These are phyloP conservation scores for Habroteleia sp. DNA, from an alignment of 2,888 invertebrate species.

Conservation along the genomic window DNA sequence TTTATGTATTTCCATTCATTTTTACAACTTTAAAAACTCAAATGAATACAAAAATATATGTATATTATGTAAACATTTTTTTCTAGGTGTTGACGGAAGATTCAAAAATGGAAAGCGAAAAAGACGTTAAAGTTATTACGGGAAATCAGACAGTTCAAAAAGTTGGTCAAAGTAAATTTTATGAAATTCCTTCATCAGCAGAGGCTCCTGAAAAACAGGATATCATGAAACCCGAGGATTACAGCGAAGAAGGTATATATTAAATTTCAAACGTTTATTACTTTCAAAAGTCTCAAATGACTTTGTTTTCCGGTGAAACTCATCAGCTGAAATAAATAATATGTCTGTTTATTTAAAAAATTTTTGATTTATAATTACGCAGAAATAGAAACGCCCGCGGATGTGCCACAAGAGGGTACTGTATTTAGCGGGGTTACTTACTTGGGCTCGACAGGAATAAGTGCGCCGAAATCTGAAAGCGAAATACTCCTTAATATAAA, in stretches of 20 bases:
- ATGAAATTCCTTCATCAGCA: slow-evolving; percentile 77
- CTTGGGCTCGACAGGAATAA: slow-evolving; percentile 94
- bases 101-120: slow-evolving; percentile 75
- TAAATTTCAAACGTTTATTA: too few species aligned
- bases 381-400: slow-evolving; percentile 84
- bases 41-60: too few species aligned
- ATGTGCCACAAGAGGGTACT: slow-evolving; percentile 93
- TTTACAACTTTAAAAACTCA: too few species aligned
- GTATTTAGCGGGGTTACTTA: slow-evolving; percentile 96
- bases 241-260: slow-evolving; percentile 84
- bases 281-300: too few species aligned
- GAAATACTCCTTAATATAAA: slow-evolving; percentile 97
- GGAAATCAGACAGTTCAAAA: slow-evolving; percentile 77
- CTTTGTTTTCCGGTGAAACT: too few species aligned
- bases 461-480: slow-evolving; percentile 94
- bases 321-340: too few species aligned
- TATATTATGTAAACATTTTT: not conserved
- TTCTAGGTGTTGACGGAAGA: slow-evolving; percentile 78
- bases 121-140: slow-evolving; percentile 72
- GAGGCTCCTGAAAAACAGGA: slow-evolving; percentile 87
- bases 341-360: too few species aligned
- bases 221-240: slow-evolving; percentile 89
- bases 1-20: too few species aligned
- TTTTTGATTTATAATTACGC: too few species aligned
- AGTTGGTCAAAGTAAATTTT: slow-evolving; percentile 83